Conservation (phyloP, 2,797 vertebrate species). For the Eulemur mongoz region DNA sequence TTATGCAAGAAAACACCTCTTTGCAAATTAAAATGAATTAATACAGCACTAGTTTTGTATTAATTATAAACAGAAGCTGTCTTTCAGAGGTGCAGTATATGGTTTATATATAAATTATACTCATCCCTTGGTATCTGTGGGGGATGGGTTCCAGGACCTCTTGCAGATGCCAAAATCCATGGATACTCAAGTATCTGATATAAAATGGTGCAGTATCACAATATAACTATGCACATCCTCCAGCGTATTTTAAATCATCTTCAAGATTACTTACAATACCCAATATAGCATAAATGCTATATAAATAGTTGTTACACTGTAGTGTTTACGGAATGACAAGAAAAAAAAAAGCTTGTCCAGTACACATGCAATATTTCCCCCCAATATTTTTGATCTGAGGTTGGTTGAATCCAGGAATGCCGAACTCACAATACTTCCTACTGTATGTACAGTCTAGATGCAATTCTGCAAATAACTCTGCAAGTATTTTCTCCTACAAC, state of each 20-base stretch:
- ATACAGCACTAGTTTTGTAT: neutral
- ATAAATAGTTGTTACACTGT: neutral
- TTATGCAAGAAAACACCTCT: constrained; percentile 1
- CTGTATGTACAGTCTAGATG: neutral
- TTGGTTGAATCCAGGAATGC: neutral
- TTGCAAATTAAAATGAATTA: constrained; percentile 24
- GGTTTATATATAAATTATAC: neutral
- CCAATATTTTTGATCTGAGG: neutral
- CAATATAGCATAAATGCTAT: neutral
- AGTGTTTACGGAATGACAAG: neutral
- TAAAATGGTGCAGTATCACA: neutral
- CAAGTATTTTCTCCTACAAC: neutral
- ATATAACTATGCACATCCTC: neutral
- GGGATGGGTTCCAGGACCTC: neutral
- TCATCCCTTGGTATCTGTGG: neutral
- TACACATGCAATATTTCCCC: neutral
- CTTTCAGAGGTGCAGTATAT: neutral
- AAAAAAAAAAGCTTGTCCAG: neutral
- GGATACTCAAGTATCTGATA: neutral
- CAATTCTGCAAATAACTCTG: neutral
- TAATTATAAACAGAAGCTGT: constrained; percentile 31
- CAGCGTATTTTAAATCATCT: neutral
- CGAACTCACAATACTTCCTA: neutral
- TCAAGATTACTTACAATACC: neutral
- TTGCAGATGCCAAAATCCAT: neutral